A percentile compares a stretch with the other conserved stretches of the same genome.
Evolutionary conservation across 1,140 invertebrate species (phyloP).

Genomic region (Apis laboriosa): DNA sequence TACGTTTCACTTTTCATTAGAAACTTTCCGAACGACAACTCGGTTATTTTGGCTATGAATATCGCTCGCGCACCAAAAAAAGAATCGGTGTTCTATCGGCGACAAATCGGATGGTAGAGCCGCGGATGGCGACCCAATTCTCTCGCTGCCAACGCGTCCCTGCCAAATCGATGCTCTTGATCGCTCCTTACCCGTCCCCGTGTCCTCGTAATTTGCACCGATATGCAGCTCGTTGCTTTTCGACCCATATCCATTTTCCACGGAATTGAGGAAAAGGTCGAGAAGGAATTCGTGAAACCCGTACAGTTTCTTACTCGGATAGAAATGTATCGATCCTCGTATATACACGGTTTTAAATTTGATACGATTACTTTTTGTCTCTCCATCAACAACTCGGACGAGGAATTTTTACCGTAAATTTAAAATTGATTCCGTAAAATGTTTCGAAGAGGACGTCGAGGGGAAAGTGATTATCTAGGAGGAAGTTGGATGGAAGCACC

Average conservation of each 20-base stretch:
- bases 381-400: too few species aligned
- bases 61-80: not conserved
- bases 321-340: not conserved
- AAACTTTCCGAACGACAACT: not conserved
- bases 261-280: not conserved
- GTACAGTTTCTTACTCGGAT: too few species aligned
- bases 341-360: not conserved
- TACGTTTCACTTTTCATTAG: not conserved
- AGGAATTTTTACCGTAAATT: too few species aligned
- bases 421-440: too few species aligned
- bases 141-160: slow-evolving; percentile 19
- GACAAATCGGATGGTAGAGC: slow-evolving; percentile 33
- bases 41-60: too few species aligned
- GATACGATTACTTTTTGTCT: too few species aligned
- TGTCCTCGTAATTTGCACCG: slow-evolving; percentile 18
- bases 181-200: slow-evolving; percentile 22
- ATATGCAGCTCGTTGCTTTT: not conserved
- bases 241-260: slow-evolving; percentile 19
- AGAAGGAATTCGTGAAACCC: not conserved
- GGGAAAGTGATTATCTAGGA: not conserved
- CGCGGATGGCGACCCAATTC: slow-evolving; percentile 49
- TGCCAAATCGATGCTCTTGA: slow-evolving; percentile 56
- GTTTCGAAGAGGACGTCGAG: too few species aligned
- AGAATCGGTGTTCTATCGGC: slow-evolving; percentile 17
- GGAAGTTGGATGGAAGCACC: not conserved